Evolutionary conservation across 2,113 vertebrate species (phyloP), one percentile per base, ranked within the genome.

Genomic region (Dinomys branickii): DNA sequence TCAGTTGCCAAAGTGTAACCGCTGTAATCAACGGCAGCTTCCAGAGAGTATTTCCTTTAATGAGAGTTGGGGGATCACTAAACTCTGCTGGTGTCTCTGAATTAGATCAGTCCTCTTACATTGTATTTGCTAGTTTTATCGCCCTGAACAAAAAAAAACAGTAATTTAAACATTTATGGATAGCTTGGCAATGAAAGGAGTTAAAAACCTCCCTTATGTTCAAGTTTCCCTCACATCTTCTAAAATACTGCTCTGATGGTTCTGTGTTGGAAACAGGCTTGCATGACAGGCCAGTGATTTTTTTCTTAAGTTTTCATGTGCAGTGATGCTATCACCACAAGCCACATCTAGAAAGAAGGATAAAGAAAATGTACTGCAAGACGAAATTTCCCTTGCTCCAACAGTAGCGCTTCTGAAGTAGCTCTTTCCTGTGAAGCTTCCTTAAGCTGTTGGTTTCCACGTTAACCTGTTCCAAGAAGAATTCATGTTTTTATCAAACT

Each of bases 1-100:
- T 30, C 28, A 94, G 1, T 7, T 83, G n/a, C 38, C 82, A 85
- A 98, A 96, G 35, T 71, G 95, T 95, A 96, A 58, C 91, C 73
- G 16, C 87, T 52, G 56, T 22, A 88, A 96, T 65, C 33, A 75
- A 87, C 14, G 73, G 26, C 0, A 17, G 12, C 84, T 95, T 86
- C 35, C 89, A 84, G 85, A 61, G 73, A 85, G 0, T 83, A 3
- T 24, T 84, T 91, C 92, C 83, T 91, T 85, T 61, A 86, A 77
- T 88, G 89, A 47, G 94, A 95, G 33, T 82, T 92, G 59, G 69
- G 77, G 92, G 50, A 7, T 88, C 63, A 95, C 52, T 81, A 52
- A 87, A 56, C 28, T 67, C 50, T 88, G 24, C 28, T 41, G 38
- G 47, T 63, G 87, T 96, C 22, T 92, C 83, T 94, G n/a, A 85